A percentile compares a stretch with the other conserved stretches of the same genome.
These are phyloP conservation scores for Brachionus paranguensis DNA, from an alignment of 1,140 invertebrate species.

Conservation along the genomic window DNA sequence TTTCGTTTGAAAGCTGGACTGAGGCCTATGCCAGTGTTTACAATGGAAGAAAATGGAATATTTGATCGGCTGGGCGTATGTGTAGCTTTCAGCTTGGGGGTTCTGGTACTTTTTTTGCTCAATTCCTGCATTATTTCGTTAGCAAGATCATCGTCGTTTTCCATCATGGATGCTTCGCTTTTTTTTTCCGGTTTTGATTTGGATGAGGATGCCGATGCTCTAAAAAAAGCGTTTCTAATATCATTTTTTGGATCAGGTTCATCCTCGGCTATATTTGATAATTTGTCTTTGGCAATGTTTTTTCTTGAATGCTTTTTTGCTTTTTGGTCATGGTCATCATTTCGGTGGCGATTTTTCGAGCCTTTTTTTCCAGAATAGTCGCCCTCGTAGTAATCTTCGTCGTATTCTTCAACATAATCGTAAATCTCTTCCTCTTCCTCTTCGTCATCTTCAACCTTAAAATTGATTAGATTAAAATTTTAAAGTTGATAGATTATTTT, in stretches of 20 bases:
- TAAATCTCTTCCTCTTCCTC: conserved; percentile 39
- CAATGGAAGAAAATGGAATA: conserved; percentile 13
- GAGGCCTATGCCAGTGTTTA: neutral
- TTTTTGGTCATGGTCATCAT: neutral
- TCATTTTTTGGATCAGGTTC: conserved; percentile 5
- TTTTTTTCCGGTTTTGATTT: conserved; percentile 35
- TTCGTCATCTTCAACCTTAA: neutral
- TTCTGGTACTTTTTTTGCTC: neutral
- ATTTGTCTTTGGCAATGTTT: conserved; percentile 28
- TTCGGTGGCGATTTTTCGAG: neutral
- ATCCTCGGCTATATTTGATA: neutral
- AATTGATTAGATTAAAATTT: neutral
- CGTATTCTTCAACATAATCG: conserved; percentile 29
- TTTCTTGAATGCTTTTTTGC: neutral
- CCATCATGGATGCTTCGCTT: neutral
- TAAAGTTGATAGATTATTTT: too few species aligned
- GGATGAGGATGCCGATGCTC: neutral
- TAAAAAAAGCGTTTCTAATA: conserved; percentile 4
- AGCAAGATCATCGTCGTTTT: conserved; percentile 16
- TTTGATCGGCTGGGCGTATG: neutral
- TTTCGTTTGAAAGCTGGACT: conserved; percentile 20
- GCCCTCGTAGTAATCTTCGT: neutral
- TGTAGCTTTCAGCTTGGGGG: neutral
- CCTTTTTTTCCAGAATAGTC: neutral
- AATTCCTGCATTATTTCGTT: conserved; percentile 38